Percentiles rank a stretch among this genome's conserved stretches.
Conservation (phyloP, 2,888 invertebrate genomes). For the Oegoconia quadripuncta region DNA sequence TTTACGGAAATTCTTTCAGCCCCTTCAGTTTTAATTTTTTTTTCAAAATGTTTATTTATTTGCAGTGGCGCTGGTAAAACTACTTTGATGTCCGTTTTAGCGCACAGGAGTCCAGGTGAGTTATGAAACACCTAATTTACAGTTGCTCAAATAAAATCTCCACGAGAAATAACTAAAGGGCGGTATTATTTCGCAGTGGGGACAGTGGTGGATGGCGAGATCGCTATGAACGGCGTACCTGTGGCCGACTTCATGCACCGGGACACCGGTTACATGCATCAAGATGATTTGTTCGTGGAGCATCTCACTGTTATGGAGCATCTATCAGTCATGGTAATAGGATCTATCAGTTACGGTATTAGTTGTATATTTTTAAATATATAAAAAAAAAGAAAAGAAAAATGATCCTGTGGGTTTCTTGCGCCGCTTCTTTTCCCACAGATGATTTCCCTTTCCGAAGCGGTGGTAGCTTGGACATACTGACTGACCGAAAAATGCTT, state of each 20-base stretch:
- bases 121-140: neutral
- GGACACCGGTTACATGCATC: conserved; percentile 93
- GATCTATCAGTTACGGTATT: neutral
- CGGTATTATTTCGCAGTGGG: conserved; percentile 69
- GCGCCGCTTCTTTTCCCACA: too few relatives aligned
- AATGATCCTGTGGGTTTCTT: too few relatives aligned
- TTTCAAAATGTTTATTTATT: conserved; percentile 19
- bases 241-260: conserved; percentile 87
- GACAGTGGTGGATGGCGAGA: conserved; percentile 86
- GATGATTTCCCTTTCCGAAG: too few relatives aligned
- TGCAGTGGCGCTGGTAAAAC: conserved; percentile 93
- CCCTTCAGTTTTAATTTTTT: neutral
- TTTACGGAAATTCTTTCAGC: too few relatives aligned
- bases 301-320: conserved; percentile 93
- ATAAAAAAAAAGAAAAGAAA: too few relatives aligned
- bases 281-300: conserved; percentile 93
- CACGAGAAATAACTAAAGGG: neutral
- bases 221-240: conserved; percentile 87
- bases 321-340: conserved; percentile 88
- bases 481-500: too few relatives aligned
- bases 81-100: conserved; percentile 91
- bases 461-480: too few relatives aligned
- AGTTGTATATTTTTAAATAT: too few relatives aligned
- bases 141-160: neutral
- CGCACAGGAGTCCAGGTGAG: conserved; percentile 86